phyloP scores from a whole-genome alignment of 64 coral and sea anemone genomes.

The Actinia tenebrosa region DNA sequence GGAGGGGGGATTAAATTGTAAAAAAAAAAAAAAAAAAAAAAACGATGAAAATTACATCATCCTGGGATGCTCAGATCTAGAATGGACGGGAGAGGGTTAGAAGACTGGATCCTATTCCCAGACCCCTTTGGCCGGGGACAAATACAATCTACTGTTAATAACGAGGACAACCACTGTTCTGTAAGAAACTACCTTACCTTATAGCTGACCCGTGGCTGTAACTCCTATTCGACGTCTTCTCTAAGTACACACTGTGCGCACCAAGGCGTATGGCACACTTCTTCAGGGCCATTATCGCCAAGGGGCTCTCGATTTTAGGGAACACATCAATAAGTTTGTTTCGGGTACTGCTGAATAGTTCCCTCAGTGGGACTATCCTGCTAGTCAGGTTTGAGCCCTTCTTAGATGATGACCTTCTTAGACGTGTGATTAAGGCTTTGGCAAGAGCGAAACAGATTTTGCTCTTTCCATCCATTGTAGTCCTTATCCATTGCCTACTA shows the following conservation, averaged over 20 bases:
- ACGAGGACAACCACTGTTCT: no score
- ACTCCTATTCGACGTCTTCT: constrained; percentile 5
- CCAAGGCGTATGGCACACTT: constrained; percentile 22
- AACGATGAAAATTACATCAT: no score
- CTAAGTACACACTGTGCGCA: constrained; percentile 33
- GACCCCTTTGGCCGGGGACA: no score
- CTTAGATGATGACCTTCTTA: background rate
- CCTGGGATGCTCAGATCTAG: no score
- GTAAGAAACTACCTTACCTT: no score
- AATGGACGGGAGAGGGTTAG: no score
- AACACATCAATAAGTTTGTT: background rate
- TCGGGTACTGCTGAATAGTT: background rate
- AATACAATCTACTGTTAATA: no score
- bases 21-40: no score
- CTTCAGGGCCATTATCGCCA: constrained; percentile 29
- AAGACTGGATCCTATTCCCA: no score
- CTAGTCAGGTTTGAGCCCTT: background rate
- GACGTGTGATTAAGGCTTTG: background rate
- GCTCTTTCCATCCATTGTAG: background rate
- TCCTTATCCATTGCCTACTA: background rate
- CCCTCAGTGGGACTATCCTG: background rate
- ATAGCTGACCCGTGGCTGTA: no score
- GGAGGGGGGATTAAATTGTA: no score
- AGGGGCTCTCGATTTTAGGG: background rate
- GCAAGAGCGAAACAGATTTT: constrained; percentile 26